Evolutionary conservation across 2,113 vertebrate genomes (phyloP).

Genomic region (Stegastes partitus): DNA sequence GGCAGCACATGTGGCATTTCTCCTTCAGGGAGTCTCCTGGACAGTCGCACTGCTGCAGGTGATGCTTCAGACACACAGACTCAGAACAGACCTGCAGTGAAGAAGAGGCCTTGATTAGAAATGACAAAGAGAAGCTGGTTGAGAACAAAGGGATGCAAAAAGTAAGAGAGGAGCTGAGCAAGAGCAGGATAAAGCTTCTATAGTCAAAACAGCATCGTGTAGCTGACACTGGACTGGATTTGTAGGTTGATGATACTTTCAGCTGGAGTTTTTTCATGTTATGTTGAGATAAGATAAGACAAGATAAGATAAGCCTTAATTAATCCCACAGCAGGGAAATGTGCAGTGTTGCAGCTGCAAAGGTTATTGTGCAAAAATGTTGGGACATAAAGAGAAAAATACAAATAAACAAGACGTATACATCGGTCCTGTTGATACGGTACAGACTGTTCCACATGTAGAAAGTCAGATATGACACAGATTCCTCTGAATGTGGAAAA

Average conservation of each 20-base stretch:
- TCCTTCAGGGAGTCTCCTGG: slow-evolving; percentile 74
- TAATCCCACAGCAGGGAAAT: no score
- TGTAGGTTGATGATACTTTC: neutral
- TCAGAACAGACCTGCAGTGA: slow-evolving; percentile 76
- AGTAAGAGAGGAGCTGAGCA: no score
- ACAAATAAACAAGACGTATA: no score
- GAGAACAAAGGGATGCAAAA: no score
- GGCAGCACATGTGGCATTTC: slow-evolving; percentile 87
- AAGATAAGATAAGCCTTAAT: neutral
- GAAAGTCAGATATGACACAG: no score
- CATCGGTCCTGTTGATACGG: no score
- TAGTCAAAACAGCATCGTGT: neutral
- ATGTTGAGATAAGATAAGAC: neutral
- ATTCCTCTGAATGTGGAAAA: no score
- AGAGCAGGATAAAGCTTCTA: neutral
- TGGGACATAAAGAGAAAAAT: no score
- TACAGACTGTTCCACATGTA: no score
- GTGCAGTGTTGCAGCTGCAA: no score
- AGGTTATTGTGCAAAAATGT: no score
- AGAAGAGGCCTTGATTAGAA: neutral
- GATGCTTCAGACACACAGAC: slow-evolving; percentile 77
- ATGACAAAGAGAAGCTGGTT: neutral
- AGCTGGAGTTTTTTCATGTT: neutral
- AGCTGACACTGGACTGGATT: neutral
- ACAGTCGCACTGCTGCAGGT: slow-evolving; percentile 84